Evolutionary conservation across 64 coral and sea anemone species (phyloP).

Genomic region (Actinia equina): DNA sequence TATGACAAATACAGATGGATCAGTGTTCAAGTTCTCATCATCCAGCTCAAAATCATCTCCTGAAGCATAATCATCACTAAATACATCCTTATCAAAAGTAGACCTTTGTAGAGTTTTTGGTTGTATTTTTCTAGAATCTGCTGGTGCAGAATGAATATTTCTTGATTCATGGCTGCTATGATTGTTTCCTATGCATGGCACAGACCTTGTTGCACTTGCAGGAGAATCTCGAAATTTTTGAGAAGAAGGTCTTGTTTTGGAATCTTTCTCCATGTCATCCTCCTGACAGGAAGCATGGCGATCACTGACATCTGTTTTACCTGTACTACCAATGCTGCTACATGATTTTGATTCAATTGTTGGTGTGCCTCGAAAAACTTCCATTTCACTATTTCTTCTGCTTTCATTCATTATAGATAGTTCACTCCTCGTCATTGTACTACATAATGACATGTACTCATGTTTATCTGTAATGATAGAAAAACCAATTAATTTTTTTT

Average conservation of each 20-base stretch:
- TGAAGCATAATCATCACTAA: slow-evolving; percentile 84
- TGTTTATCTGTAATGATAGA: slow-evolving; percentile 2
- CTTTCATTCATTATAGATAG: neutral
- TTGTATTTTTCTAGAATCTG: neutral
- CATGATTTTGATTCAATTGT: neutral
- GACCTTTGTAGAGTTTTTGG: slow-evolving; percentile 3
- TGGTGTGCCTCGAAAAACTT: neutral
- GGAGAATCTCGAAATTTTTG: neutral
- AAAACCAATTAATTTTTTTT: neutral
- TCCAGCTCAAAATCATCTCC: slow-evolving; percentile 70
- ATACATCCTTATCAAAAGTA: slow-evolving; percentile 75
- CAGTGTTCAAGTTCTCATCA: slow-evolving; percentile 38
- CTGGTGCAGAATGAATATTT: neutral
- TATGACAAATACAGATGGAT: slow-evolving; percentile 32
- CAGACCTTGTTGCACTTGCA: slow-evolving; percentile 2
- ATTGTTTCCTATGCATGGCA: neutral
- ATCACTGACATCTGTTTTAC: neutral
- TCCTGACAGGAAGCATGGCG: neutral
- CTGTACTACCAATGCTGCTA: neutral
- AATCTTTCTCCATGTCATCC: neutral
- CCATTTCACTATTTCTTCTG: neutral
- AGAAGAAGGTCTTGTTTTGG: neutral
- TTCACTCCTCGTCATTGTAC: neutral
- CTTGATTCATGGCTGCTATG: neutral
- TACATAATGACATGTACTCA: slow-evolving; percentile 21